These are phyloP conservation scores for Sebastes baramenuke DNA, from an alignment of 2,797 vertebrate genomes.

Conservation along the genomic window DNA sequence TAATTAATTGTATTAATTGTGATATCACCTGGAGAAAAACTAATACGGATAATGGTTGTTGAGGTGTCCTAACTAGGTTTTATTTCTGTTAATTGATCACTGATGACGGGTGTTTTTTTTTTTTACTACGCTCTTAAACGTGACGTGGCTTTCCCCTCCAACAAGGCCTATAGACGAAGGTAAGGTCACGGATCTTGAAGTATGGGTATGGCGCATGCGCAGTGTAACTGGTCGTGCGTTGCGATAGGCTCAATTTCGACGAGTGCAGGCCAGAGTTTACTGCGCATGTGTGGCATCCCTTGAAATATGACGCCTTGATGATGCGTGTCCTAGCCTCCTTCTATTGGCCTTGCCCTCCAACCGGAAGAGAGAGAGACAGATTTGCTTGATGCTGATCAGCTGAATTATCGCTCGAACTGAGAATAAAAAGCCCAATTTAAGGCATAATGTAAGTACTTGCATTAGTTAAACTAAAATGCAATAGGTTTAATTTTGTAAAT, in stretches of 20 bases:
- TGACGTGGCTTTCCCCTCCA: constrained; percentile 66
- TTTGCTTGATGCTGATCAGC: neutral
- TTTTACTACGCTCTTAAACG: constrained; percentile 4
- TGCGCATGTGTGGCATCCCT: too few relatives aligned
- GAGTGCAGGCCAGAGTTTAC: too few relatives aligned
- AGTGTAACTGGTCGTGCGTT: too few relatives aligned
- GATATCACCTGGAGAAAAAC: too few relatives aligned
- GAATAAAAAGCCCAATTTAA: neutral
- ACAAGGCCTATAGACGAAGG: too few relatives aligned
- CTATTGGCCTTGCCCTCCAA: accelerated
- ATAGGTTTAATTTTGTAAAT: accelerated
- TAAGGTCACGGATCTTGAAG: accelerated
- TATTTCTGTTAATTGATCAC: neutral
- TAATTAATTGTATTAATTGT: too few relatives aligned
- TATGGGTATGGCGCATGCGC: too few relatives aligned
- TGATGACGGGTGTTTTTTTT: neutral
- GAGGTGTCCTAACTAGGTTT: accelerated
- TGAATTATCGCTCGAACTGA: neutral
- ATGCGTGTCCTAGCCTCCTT: accelerated
- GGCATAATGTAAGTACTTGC: constrained; percentile 44
- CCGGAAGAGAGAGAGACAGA: constrained; percentile 47
- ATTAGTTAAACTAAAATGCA: accelerated
- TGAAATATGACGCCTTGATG: too few relatives aligned
- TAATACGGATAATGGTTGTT: accelerated
- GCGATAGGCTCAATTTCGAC: too few relatives aligned